Evolutionary conservation across 2,113 vertebrate genomes (phyloP).

Genomic region (Thunnus maccoyii): DNA sequence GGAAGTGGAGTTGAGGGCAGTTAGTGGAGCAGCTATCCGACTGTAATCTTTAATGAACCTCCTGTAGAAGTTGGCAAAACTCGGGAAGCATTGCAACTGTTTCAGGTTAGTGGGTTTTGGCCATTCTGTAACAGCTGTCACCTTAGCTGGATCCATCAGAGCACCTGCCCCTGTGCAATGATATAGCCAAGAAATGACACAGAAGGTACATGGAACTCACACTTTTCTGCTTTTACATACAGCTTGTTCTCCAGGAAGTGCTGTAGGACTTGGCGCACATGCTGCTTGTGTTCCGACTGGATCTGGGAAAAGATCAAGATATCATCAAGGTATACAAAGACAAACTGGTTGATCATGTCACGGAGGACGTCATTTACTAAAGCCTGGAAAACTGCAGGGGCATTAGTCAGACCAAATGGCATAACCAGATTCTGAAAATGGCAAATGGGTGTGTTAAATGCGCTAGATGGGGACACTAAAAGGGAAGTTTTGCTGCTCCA

Average conservation of each 20-base stretch:
- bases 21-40: too few species aligned
- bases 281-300: neutral
- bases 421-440: neutral
- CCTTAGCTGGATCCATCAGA: neutral
- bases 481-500: too few species aligned
- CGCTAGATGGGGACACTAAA: too few species aligned
- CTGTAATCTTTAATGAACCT: too few species aligned
- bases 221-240: neutral
- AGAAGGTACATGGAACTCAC: neutral
- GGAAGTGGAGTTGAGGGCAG: too few species aligned
- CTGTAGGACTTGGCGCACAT: neutral
- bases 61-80: too few species aligned
- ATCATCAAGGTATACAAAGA: neutral
- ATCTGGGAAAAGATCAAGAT: neutral
- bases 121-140: neutral
- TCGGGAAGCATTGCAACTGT: too few species aligned
- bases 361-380: slow-evolving; percentile 13
- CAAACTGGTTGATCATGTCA: neutral
- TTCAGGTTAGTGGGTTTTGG: neutral
- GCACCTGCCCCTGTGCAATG: neutral
- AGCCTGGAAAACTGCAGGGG: neutral
- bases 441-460: neutral
- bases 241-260: neutral
- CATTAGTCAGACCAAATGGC: slow-evolving; percentile 4
- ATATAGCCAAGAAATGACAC: neutral